Base-by-base conservation (phyloP, 2,888 invertebrate species). In the Oxystoma pomonae region DNA sequence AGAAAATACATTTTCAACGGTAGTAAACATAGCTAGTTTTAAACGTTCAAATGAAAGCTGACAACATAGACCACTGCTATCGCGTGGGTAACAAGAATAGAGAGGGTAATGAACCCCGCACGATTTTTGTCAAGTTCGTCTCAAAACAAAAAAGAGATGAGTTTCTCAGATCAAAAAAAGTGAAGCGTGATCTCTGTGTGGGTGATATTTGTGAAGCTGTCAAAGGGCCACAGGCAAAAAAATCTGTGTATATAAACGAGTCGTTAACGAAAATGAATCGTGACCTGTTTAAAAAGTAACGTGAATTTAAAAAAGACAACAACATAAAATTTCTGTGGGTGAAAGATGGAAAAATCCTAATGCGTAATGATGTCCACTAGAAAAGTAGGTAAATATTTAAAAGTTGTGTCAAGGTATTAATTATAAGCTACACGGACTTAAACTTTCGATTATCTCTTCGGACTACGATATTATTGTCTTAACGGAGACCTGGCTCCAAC, bases 1-100 rank as follows among this genome's bases (percentile, higher is more conserved):
- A 60, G 60, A 60, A 60, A 55, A 55, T 35, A 16, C 18, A 1
- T 21, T 60, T 16, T 56, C 35, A 7, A 7, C 35, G 35, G 35
- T 35, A 12, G 12, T 35, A 7, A 35, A 35, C 5, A 35, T 35
- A 3, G 35, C 35, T 35, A 35, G 12, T 35, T 3, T 7, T 35
- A 35, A 35, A 35, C 12, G 12, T 35, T 35, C 3, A 35, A 35
- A 35, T 35, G 3, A 12, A 12, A 3, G 35, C 3, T 7, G 35
- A 35, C 3, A 3, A 35, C 3, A 3, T 35, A 35, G 35, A 35
- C 12, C 12, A 7, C 12, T 35, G 35, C 12, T 35, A 35, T 35
- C 35, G 35, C 35, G 12, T 35, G 3, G 35, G 35, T 35, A 12
- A 35, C 12, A 35, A 35, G 12, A 3, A 35, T 3, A 35, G 35